Conservation (phyloP, 2,113 vertebrate genomes). For the Ophiodon elongatus region DNA sequence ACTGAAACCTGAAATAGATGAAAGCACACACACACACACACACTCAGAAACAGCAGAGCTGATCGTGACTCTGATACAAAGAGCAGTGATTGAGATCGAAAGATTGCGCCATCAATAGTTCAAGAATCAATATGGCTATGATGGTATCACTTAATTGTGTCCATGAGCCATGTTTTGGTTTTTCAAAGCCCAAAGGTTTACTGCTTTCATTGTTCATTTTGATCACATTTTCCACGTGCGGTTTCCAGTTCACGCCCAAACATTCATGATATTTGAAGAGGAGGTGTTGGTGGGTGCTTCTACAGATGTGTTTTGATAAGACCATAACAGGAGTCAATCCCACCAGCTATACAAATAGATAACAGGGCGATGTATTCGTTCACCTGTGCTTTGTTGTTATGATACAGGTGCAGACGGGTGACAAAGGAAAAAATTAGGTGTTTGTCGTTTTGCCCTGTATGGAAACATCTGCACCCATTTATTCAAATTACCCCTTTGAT, state of each 20-base stretch:
- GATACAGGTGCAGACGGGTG: not conserved
- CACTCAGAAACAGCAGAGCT: not conserved
- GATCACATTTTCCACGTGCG: conserved; percentile 30
- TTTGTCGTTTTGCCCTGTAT: not conserved
- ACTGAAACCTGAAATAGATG: conserved; percentile 22
- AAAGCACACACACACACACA: conserved; percentile 4
- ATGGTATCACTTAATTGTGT: conserved; percentile 1
- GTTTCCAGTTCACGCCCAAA: not conserved
- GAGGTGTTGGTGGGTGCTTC: conserved; percentile 1
- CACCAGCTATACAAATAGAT: not conserved
- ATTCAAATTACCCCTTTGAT: not conserved
- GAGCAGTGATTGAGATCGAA: not conserved
- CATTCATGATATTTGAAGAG: conserved; percentile 48
- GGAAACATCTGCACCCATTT: not conserved
- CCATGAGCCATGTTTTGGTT: conserved; percentile 20
- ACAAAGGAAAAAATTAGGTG: not conserved
- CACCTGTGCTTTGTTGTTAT: not conserved
- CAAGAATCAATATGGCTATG: conserved; percentile 6
- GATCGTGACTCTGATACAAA: conserved; percentile 3
- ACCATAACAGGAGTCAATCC: not conserved
- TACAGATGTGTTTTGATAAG: not conserved
- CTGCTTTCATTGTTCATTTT: not conserved
- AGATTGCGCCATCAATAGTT: not conserved
- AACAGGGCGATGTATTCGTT: not conserved
- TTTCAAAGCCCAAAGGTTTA: conserved; percentile 18